Base-by-base conservation (phyloP, 1,140 invertebrate species). In the Amphibalanus amphitrite region DNA sequence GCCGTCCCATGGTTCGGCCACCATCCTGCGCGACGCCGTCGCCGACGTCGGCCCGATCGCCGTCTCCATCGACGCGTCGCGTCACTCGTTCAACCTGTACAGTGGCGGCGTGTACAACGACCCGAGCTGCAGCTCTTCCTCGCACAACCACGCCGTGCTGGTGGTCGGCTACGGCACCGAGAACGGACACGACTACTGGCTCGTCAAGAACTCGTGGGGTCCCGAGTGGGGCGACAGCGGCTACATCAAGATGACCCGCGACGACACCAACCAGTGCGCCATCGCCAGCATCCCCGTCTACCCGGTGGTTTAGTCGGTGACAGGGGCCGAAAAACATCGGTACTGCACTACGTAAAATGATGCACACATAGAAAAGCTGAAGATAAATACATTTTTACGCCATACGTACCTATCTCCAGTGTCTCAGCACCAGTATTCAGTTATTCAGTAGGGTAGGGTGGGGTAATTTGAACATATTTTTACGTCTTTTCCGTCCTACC, bases 181-280 rank as follows among this genome's bases (percentile, higher is more conserved):
- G 74, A 75, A 82, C 25, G 84, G 83, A 59, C 71, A 82, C 33
- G 89, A 91, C 76, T 93, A 91, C 77, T 93, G 90, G 90, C 76
- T 93, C 1, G 87, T 92, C 1, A 92, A 92, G 78, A 93, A 93
- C 78, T 92, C 79, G 47, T 95, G 91, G 91, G 87, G 89, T 29
- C 81, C 81, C 73, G 82, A 80, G 0, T 97, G 93, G 93, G 93
- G 95, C 29, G 83, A 87, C 29, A 76, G 88, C 4, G 94, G 94
- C 29, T 97, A 92, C 82, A 90, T 97, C 75, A 88, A 88, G 81
- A 96, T 98, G 87, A 83, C 89, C 6, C 85, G 93, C 75, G 95
- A 96, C 81, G 85, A 86, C 75, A 76, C 90, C 0, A 97, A 97
- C 79, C 85, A 90, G 77, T 97, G 94, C 80, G 94, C 94, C 77